phyloP scores from a whole-genome alignment of 2,888 invertebrate species.

The Heliconius erato region DNA sequence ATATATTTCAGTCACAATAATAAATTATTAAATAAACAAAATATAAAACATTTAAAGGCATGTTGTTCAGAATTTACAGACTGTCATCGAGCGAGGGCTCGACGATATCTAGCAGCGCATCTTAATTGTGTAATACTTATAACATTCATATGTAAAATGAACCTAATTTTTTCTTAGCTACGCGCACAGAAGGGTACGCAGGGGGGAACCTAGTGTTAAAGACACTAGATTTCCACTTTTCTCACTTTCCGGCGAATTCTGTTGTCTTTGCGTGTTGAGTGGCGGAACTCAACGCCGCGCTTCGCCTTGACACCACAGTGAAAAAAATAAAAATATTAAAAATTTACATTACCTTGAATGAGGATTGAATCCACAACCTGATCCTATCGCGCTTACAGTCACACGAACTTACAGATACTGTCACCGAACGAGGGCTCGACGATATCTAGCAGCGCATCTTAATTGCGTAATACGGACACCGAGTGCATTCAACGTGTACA shows the following conservation, averaged over 20 bases:
- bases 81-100: conserved; percentile 52
- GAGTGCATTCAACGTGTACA: not conserved
- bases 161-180: not conserved
- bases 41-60: conserved; percentile 38
- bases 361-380: too few species aligned
- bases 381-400: too few species aligned
- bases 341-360: too few species aligned
- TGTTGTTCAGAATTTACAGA: conserved; percentile 49
- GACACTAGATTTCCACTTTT: too few species aligned
- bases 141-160: conserved; percentile 31
- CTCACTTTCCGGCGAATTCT: too few species aligned
- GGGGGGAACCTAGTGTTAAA: too few species aligned
- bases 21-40: conserved; percentile 26
- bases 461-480: conserved; percentile 70
- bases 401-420: conserved; percentile 50
- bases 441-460: conserved; percentile 68
- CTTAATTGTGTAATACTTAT: conserved; percentile 71
- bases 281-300: too few species aligned
- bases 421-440: conserved; percentile 57
- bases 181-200: too few species aligned
- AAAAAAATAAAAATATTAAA: too few species aligned
- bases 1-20: not conserved
- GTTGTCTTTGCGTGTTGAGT: too few species aligned
- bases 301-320: too few species aligned
- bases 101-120: conserved; percentile 68